These are phyloP conservation scores for Erythrocercus mccallii DNA, from an alignment of 2,113 vertebrate genomes.

Conservation along the genomic window DNA sequence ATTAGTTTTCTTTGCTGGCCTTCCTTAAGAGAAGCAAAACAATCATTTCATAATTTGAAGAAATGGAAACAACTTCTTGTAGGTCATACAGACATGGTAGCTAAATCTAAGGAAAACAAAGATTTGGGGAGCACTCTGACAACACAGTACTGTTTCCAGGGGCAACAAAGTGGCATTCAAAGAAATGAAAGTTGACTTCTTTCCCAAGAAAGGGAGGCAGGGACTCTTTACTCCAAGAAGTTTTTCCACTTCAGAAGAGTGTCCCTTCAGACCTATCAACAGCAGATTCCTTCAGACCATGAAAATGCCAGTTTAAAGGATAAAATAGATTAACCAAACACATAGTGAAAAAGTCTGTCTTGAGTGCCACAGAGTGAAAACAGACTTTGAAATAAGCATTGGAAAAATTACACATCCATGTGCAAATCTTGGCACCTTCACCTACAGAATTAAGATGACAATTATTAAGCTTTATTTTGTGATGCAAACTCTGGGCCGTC, in stretches of 20 bases:
- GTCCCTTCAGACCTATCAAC: neutral
- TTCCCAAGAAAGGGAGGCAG: neutral
- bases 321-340: neutral
- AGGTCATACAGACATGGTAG: neutral
- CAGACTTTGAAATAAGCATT: neutral
- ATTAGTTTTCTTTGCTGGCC: neutral
- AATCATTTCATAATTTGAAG: neutral
- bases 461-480: neutral
- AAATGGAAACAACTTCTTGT: neutral
- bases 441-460: neutral
- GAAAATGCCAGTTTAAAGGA: neutral
- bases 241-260: neutral
- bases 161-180: neutral
- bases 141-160: neutral
- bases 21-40: neutral
- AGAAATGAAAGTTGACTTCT: neutral
- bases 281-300: neutral
- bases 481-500: neutral
- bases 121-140: neutral
- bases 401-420: neutral
- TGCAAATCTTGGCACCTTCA: neutral
- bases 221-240: neutral
- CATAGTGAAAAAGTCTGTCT: neutral
- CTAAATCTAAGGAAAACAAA: neutral
- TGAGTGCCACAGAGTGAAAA: neutral